Conservation (phyloP, 1,140 invertebrate species). For the Phymorhynchus buccinoides region DNA sequence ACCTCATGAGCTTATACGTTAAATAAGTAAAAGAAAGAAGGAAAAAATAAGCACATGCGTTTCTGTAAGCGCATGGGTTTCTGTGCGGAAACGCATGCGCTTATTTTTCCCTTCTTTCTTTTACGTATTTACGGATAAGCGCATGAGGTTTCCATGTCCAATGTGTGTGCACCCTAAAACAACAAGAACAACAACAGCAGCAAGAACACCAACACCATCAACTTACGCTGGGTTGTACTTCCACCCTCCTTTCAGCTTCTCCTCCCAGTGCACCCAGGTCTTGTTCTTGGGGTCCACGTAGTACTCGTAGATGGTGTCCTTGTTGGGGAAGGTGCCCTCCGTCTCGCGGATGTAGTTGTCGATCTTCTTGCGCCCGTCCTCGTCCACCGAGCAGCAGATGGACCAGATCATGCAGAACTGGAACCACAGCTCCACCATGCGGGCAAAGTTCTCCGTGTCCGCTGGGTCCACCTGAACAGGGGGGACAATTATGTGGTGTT, state of each 20-base stretch:
- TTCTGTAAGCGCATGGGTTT: no score
- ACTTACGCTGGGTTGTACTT: conserved; percentile 80
- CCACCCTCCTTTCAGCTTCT: conserved; percentile 82
- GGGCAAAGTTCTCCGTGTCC: conserved; percentile 68
- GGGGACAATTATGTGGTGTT: not conserved
- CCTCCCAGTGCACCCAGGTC: conserved; percentile 84
- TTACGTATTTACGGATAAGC: no score
- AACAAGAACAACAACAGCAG: no score
- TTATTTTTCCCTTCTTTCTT: no score
- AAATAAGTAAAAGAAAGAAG: no score
- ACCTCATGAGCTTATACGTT: no score
- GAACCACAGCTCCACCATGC: conserved; percentile 84
- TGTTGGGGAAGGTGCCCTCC: conserved; percentile 86
- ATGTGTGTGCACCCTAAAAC: no score
- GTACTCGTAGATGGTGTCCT: conserved; percentile 90
- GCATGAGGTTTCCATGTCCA: no score
- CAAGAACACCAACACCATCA: not conserved
- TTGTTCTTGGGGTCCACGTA: conserved; percentile 82
- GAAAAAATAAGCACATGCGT: no score
- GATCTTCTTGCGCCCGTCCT: conserved; percentile 84
- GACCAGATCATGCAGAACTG: conserved; percentile 88
- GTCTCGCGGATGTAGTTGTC: conserved; percentile 87
- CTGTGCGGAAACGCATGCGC: no score
- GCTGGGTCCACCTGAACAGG: conserved; percentile 63
- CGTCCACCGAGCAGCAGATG: conserved; percentile 84